Evolutionary conservation across 2,888 invertebrate species (phyloP), one percentile per base, ranked within the genome.

Genomic region (Cheilosia impressa): DNA sequence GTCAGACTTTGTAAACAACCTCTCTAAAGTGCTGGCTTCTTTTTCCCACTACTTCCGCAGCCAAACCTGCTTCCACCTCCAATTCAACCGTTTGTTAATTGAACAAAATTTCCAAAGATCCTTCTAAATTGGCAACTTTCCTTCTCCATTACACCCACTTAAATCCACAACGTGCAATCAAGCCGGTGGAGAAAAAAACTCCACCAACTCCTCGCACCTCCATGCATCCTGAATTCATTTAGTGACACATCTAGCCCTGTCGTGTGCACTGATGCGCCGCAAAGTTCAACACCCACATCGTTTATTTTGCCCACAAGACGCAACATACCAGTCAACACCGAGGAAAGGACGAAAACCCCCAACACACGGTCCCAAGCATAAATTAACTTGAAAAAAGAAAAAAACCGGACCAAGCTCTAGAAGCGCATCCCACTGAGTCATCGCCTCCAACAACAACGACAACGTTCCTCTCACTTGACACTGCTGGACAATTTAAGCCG

Each of bases 61-160:
- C 38, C 4, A 0, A 27, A 43, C 27, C 34, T 10, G 24, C 22
- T 10, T 10, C 52, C 24, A 13, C 17, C 41, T n/a, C 19, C 52
- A 15, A 50, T 24, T 53, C 34, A 41, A 43, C 10, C 5, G 4
- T 15, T n/a, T 38, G 50, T 50, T 72, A 72, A 72, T 78, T 82
- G 77, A 53, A 68, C 53, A 55, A 62, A 57, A 62, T 55, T n/a
- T 53, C 52, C 38, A n/a, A 43, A 52, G 68, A 83, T 63, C 79
- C 68, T 19, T 71, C 58, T 66, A 75, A 85, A 85, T 76, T 81
- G 84, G 43, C 55, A 71, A 62, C 69, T 79, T 75, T 79, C 79
- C 69, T 76, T 85, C 84, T 85, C 84, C 76, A 85, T 85, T 80
- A 81, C 80, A 76, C 71, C 76, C 80, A 85, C 69, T 80, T 75